These are phyloP conservation scores for Idaea aversata DNA, from an alignment of 2,888 invertebrate species.

Conservation along the genomic window DNA sequence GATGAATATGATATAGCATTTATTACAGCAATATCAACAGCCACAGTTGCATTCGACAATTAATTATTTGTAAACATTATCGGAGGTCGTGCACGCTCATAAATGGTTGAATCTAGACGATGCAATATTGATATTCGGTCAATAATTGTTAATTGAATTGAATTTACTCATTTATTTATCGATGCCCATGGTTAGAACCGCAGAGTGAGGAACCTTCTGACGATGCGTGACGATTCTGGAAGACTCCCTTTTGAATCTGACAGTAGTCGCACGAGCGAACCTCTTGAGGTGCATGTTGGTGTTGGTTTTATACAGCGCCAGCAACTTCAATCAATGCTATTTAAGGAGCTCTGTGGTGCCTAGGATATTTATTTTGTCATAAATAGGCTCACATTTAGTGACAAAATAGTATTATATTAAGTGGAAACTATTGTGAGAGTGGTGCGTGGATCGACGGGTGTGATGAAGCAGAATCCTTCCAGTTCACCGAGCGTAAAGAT, in stretches of 20 bases:
- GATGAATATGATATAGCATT: constrained; percentile 65
- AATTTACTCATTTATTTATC: constrained; percentile 16
- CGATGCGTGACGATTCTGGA: too few relatives aligned
- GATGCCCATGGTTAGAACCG: too few relatives aligned
- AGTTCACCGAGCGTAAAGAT: constrained; percentile 71
- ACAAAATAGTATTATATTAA: constrained; percentile 5
- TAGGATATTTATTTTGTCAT: too few relatives aligned
- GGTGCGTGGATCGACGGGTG: constrained; percentile 33
- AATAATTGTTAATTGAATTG: constrained; percentile 26
- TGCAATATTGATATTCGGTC: constrained; percentile 45
- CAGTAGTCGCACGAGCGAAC: too few relatives aligned
- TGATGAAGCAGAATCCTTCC: constrained; percentile 68
- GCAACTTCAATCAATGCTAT: too few relatives aligned
- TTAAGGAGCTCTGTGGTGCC: too few relatives aligned
- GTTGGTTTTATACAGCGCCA: too few relatives aligned
- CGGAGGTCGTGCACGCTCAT: constrained; percentile 57
- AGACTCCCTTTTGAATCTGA: too few relatives aligned
- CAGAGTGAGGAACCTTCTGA: too few relatives aligned
- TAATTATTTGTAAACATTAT: constrained; percentile 78
- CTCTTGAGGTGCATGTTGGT: too few relatives aligned
- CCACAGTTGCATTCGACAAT: constrained; percentile 73
- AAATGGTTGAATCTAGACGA: constrained; percentile 44
- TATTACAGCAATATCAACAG: constrained; percentile 72
- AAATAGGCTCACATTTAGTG: too few relatives aligned
- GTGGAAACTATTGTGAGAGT: constrained; percentile 29